A percentile compares a stretch with the other conserved stretches of the same genome.
Conservation (phyloP, 1,140 invertebrate species). For the Drosophila kurseongensis region DNA sequence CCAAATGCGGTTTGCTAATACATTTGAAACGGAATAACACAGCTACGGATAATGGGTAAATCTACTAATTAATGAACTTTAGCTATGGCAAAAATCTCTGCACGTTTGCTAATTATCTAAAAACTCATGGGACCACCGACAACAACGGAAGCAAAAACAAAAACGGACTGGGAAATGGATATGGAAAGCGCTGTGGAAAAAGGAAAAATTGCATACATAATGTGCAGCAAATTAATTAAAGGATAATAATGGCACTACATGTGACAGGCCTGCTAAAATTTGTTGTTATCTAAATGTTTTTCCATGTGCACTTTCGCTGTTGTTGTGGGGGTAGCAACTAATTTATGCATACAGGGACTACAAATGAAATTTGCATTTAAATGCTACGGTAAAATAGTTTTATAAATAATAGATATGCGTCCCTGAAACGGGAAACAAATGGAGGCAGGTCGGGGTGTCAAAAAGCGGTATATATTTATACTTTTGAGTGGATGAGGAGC, state of each 20-base stretch:
- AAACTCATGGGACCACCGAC: constrained; percentile 51
- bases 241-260: constrained; percentile 70
- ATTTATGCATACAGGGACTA: constrained; percentile 73
- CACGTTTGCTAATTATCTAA: constrained; percentile 63
- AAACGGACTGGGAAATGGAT: constrained; percentile 6
- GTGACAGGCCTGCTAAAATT: constrained; percentile 68
- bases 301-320: constrained; percentile 43
- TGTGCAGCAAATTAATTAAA: constrained; percentile 79
- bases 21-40: constrained; percentile 39
- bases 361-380: constrained; percentile 78
- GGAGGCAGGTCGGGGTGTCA: constrained; percentile 30
- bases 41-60: constrained; percentile 52
- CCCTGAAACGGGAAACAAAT: constrained; percentile 24
- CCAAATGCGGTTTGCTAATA: constrained; percentile 41
- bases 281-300: constrained; percentile 77
- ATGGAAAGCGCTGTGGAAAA: constrained; percentile 9
- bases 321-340: constrained; percentile 50
- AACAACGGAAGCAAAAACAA: constrained; percentile 24
- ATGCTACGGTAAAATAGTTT: constrained; percentile 74
- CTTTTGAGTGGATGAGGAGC: constrained; percentile 17
- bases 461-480: constrained; percentile 10
- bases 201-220: constrained; percentile 53
- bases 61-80: constrained; percentile 72
- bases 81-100: constrained; percentile 59
- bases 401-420: constrained; percentile 71